Evolutionary conservation across 2,888 invertebrate genomes (phyloP).

Genomic region (Dynastes maya): DNA sequence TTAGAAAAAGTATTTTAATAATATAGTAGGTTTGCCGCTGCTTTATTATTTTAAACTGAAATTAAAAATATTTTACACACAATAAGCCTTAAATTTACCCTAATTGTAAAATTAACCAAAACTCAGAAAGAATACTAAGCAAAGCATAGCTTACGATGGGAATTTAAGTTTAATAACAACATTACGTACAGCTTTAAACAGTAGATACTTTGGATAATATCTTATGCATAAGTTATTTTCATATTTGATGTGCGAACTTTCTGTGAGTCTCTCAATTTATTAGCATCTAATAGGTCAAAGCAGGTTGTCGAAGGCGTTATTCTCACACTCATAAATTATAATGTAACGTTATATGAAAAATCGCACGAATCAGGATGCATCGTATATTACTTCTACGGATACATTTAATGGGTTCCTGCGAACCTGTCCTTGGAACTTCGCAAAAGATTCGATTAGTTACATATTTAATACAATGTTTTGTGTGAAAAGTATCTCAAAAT

Average conservation of each 20-base stretch:
- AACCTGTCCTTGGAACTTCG: too few species aligned
- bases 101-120: slow-evolving; percentile 4
- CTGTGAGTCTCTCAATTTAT: slow-evolving; percentile 19
- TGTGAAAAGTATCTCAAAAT: too few species aligned
- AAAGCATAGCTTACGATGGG: not conserved
- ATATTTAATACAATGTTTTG: too few species aligned
- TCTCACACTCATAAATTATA: slow-evolving; percentile 40
- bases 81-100: slow-evolving; percentile 9
- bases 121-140: not conserved
- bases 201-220: not conserved
- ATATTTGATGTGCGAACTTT: slow-evolving; percentile 3
- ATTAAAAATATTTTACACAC: slow-evolving; percentile 15
- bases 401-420: too few species aligned
- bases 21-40: not conserved
- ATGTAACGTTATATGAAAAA: slow-evolving; percentile 13
- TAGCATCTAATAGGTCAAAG: slow-evolving; percentile 25
- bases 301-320: slow-evolving; percentile 19
- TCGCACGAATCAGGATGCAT: not conserved
- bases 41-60: slow-evolving; percentile 18
- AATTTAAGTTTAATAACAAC: slow-evolving; percentile 13
- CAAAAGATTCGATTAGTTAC: too few species aligned
- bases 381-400: not conserved
- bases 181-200: not conserved
- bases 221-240: slow-evolving; percentile 21
- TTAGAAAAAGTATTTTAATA: not conserved